Conservation (phyloP, 2,113 vertebrate species). For the Ceuthmochares aereus region DNA sequence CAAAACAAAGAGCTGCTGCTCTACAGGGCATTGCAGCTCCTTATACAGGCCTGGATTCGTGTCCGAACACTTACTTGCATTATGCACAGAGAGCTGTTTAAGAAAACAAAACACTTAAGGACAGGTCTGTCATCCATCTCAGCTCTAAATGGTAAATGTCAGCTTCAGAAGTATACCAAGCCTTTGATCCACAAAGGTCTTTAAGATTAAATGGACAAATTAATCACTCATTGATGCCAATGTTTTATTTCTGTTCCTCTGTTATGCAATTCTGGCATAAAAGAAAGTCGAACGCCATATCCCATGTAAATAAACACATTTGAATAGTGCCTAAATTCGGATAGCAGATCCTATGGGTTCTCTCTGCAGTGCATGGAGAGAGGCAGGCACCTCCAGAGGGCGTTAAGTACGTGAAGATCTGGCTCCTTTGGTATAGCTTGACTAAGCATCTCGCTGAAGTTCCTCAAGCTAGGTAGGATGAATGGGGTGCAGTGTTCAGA, state of each 20-base stretch:
- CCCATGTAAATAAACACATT: neutral
- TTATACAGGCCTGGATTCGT: neutral
- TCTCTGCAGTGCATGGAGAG: neutral
- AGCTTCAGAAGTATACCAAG: neutral
- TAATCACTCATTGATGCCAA: neutral
- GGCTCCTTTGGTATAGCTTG: accelerated
- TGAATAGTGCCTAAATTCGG: accelerated
- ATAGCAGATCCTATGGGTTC: neutral
- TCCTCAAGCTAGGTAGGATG: neutral
- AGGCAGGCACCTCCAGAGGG: neutral
- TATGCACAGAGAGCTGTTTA: neutral
- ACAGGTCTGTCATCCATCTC: neutral
- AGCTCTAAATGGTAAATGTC: neutral
- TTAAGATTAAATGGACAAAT: neutral
- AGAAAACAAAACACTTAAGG: neutral
- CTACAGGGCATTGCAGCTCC: neutral
- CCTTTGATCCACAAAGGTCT: neutral
- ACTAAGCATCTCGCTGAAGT: neutral
- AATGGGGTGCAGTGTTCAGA: neutral
- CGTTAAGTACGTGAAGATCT: neutral
- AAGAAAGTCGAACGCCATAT: neutral
- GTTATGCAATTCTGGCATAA: neutral
- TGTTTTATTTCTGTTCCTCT: neutral
- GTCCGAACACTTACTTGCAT: neutral
- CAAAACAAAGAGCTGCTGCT: neutral